Evolutionary conservation across 2,113 vertebrate genomes (phyloP).

Genomic region (Rhinopomastus cyanomelas): DNA sequence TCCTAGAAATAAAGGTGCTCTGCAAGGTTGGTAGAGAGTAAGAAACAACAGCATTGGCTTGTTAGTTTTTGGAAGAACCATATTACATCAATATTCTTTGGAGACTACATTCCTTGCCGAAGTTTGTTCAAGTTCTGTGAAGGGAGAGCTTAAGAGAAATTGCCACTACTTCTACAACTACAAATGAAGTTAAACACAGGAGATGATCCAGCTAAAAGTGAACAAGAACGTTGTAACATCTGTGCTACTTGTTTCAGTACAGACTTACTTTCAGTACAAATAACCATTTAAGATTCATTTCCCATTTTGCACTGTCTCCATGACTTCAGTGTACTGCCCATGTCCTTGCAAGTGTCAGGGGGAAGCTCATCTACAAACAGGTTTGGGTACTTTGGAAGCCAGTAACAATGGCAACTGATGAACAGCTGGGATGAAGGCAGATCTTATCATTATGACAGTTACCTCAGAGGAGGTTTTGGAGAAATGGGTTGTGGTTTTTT

Average conservation of each 20-base stretch:
- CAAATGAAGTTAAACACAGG: not conserved
- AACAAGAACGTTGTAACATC: not conserved
- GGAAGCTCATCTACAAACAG: not conserved
- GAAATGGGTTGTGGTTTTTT: too few relatives aligned
- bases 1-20: not conserved
- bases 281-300: not conserved
- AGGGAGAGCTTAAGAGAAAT: not conserved
- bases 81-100: not conserved
- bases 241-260: not conserved
- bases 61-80: not conserved
- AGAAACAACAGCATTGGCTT: not conserved
- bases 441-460: too few relatives aligned
- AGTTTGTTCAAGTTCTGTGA: not conserved
- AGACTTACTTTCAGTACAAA: not conserved
- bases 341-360: not conserved
- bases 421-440: too few relatives aligned
- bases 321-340: not conserved
- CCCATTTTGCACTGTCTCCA: not conserved
- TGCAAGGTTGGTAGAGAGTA: not conserved
- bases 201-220: not conserved
- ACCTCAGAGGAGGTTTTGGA: too few relatives aligned
- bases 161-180: not conserved
- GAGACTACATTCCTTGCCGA: not conserved
- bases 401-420: not conserved
- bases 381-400: not conserved